Conservation (phyloP, 2,888 invertebrate species). For the Hyles lineata region DNA sequence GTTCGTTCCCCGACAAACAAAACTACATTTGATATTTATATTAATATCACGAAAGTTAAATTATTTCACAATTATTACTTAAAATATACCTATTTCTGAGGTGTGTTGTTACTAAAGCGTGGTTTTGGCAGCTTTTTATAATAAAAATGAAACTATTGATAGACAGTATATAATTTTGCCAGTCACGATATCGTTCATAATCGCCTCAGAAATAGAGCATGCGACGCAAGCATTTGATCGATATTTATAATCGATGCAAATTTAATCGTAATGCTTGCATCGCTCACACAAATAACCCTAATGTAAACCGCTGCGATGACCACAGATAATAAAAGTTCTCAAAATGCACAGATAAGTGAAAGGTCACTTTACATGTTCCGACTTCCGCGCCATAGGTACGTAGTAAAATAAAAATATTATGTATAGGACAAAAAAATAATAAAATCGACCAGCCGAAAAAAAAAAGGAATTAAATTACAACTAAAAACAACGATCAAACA, state of each 20-base stretch:
- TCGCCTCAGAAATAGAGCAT: conserved; percentile 25
- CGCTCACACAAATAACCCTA: conserved; percentile 18
- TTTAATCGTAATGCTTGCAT: neutral
- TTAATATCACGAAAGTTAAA: conserved; percentile 47
- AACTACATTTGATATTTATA: conserved; percentile 50
- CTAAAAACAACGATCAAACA: conserved; percentile 73
- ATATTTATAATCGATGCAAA: neutral
- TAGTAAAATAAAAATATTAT: conserved; percentile 38
- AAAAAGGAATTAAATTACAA: conserved; percentile 57
- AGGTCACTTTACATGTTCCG: conserved; percentile 20
- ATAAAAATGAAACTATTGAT: neutral
- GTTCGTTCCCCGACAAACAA: conserved; percentile 38
- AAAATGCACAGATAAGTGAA: conserved; percentile 3
- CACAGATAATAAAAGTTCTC: conserved; percentile 33
- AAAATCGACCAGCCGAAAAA: conserved; percentile 54
- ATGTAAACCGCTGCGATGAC: conserved; percentile 46
- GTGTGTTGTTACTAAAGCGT: conserved; percentile 17
- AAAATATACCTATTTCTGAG: conserved; percentile 18
- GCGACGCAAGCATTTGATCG: neutral
- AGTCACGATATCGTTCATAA: neutral
- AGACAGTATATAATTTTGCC: neutral
- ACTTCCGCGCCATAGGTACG: conserved; percentile 41
- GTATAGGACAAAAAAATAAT: conserved; percentile 41
- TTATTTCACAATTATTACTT: conserved; percentile 28
- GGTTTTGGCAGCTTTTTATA: conserved; percentile 19